Evolutionary conservation across 2,888 invertebrate species (phyloP).

Genomic region (Drosophila hamatofila): DNA sequence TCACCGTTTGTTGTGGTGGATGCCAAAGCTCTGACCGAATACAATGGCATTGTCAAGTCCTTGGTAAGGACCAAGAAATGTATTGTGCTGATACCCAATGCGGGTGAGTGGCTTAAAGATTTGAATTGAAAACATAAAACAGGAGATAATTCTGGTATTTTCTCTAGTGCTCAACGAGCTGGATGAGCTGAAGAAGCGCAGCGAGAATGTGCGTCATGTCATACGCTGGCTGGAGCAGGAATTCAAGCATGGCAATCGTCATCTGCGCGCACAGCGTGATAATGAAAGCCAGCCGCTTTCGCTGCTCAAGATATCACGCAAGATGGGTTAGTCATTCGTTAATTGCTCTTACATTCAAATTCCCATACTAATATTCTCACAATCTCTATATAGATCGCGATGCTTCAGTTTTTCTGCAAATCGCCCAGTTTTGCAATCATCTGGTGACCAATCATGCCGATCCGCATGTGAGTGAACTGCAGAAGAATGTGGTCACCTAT

Average conservation of each 20-base stretch:
- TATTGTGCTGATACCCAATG: conserved; percentile 94
- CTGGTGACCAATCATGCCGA: conserved; percentile 86
- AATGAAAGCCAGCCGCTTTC: conserved; percentile 92
- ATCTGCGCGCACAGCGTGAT: conserved; percentile 93
- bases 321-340: conserved; percentile 88
- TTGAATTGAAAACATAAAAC: no score
- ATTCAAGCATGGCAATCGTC: conserved; percentile 94
- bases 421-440: conserved; percentile 85
- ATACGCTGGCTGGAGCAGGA: conserved; percentile 97
- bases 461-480: conserved; percentile 84
- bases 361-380: not conserved
- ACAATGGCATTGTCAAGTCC: conserved; percentile 92
- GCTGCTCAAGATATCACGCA: conserved; percentile 91
- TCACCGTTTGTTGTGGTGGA: conserved; percentile 96
- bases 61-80: conserved; percentile 93
- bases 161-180: conserved; percentile 93
- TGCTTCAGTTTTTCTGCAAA: conserved; percentile 84
- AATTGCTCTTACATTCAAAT: not conserved
- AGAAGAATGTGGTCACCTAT: conserved; percentile 89
- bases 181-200: conserved; percentile 94
- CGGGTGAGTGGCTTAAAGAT: conserved; percentile 88
- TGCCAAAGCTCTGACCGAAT: conserved; percentile 91
- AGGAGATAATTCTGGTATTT: conserved; percentile 10
- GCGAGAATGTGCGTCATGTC: conserved; percentile 93
- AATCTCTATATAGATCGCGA: conserved; percentile 82